These are phyloP conservation scores for Gymnogyps californianus DNA, from an alignment of 2,113 vertebrate species.

Conservation along the genomic window DNA sequence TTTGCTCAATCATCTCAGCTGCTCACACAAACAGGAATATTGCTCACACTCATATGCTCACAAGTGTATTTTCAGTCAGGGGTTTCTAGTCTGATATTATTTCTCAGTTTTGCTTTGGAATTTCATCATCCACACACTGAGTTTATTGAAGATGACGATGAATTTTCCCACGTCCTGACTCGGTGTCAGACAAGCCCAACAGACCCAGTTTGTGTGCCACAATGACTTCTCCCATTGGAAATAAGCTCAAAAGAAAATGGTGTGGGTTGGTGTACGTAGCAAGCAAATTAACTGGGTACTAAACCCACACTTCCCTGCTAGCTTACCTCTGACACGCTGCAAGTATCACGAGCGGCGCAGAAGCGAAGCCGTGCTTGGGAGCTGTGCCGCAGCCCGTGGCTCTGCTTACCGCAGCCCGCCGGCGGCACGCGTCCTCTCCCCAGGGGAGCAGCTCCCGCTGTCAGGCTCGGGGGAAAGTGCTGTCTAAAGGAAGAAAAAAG, in stretches of 20 bases:
- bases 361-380: not conserved
- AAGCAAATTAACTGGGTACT: too few relatives aligned
- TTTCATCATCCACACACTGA: not conserved
- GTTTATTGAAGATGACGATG: not conserved
- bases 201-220: not conserved
- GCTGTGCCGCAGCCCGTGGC: not conserved
- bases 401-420: too few relatives aligned
- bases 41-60: not conserved
- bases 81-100: not conserved
- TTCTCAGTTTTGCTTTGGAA: not conserved
- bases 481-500: not conserved
- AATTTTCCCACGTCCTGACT: not conserved
- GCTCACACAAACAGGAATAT: not conserved
- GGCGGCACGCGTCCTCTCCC: accelerated
- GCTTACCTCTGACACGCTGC: not conserved
- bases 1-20: not conserved
- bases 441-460: too few relatives aligned
- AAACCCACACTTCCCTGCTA: not conserved
- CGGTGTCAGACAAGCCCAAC: not conserved
- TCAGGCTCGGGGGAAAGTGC: not conserved
- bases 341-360: not conserved
- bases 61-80: not conserved
- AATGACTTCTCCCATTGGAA: not conserved
- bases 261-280: not conserved
- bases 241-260: not conserved